phyloP scores from a whole-genome alignment of 1,140 invertebrate species.

The Sycophaga agraensis region DNA sequence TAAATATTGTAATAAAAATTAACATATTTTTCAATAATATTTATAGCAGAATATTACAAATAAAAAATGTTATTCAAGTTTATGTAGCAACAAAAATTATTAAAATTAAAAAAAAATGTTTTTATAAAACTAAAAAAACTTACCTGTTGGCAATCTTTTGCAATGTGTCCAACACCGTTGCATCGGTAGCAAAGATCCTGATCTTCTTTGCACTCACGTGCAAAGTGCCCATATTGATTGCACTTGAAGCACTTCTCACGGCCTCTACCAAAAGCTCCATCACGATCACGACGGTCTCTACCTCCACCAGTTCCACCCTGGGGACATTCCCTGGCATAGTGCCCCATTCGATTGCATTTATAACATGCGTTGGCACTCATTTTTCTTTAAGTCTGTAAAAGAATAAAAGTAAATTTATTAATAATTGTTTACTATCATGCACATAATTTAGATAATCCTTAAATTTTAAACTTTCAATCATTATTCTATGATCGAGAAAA shows the following conservation, averaged over 20 bases:
- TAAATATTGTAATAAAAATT: not conserved
- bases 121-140: conserved; percentile 5
- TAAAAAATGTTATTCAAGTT: not conserved
- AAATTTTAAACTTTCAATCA: no score
- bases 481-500: no score
- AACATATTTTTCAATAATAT: no score
- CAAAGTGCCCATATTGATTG: conserved; percentile 90
- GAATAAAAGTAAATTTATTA: not conserved
- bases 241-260: conserved; percentile 93
- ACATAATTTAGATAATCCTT: no score
- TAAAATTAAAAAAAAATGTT: not conserved
- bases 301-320: conserved; percentile 62
- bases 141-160: conserved; percentile 80
- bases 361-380: conserved; percentile 75
- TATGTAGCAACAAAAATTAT: not conserved
- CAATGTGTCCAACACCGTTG: conserved; percentile 83
- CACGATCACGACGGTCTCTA: conserved; percentile 56
- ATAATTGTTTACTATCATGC: not conserved
- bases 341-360: conserved; percentile 85
- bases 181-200: conserved; percentile 84
- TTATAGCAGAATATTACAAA: not conserved
- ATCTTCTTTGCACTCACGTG: conserved; percentile 86
- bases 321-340: conserved; percentile 84
- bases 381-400: conserved; percentile 40
- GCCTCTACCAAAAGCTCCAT: conserved; percentile 62